A percentile compares a stretch with the other conserved stretches of the same genome.
Evolutionary conservation across 2,888 invertebrate genomes (phyloP).

Genomic region (Ypsolopha sequella): DNA sequence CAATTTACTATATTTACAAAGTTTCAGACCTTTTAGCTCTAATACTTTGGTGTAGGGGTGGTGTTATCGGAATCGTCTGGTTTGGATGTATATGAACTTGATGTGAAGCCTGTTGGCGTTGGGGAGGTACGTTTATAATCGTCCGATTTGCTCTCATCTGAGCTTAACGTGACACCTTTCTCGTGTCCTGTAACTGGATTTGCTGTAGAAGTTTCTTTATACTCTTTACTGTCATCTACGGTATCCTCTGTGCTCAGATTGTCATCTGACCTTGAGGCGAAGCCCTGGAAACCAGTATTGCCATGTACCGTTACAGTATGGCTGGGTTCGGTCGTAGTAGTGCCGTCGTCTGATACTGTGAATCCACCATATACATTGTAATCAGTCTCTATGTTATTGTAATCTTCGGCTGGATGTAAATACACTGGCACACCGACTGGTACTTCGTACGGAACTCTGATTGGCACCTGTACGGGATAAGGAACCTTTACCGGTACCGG

Average conservation of each 20-base stretch:
- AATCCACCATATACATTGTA: conserved; percentile 10
- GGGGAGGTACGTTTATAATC: too few species aligned
- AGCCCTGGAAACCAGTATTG: conserved; percentile 36
- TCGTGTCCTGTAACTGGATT: too few species aligned
- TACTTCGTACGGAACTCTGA: conserved; percentile 22
- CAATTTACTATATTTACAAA: neutral
- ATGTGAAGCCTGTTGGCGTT: too few species aligned
- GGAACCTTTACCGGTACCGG: conserved; percentile 35
- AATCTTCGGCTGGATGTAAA: conserved; percentile 32
- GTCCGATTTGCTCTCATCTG: too few species aligned
- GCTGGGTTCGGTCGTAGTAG: conserved; percentile 18
- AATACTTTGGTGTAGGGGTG: conserved; percentile 3
- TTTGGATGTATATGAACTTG: too few species aligned
- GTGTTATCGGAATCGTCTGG: conserved; percentile 3
- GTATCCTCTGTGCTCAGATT: too few species aligned
- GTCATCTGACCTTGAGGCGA: conserved; percentile 42
- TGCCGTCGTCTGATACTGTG: conserved; percentile 8
- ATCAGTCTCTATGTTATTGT: conserved; percentile 16
- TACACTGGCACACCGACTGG: conserved; percentile 45
- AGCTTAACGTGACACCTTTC: too few species aligned
- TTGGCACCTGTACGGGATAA: conserved; percentile 18
- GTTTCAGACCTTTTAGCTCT: neutral
- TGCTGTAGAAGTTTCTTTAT: too few species aligned
- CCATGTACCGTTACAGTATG: conserved; percentile 41
- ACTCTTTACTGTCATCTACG: too few species aligned